Percentiles rank a stretch among this genome's conserved stretches.
phyloP scores from a whole-genome alignment of 53 echinoderm and acorn worm species.

The Antedon mediterranea region DNA sequence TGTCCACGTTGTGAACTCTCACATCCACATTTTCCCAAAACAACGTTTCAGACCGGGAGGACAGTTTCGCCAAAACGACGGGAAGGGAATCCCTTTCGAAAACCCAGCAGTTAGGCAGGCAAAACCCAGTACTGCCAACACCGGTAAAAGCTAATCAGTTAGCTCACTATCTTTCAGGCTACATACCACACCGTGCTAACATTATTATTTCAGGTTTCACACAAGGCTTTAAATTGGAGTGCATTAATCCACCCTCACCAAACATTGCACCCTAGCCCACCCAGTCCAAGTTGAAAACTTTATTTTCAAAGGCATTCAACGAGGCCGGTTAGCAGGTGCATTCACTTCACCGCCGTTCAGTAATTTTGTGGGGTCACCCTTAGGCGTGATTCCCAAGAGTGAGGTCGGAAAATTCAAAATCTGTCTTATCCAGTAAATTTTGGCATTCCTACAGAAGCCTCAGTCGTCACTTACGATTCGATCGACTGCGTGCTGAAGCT shows the following conservation, averaged over 20 bases:
- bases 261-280: neutral
- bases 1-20: neutral
- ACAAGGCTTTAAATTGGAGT: neutral
- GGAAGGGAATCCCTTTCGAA: neutral
- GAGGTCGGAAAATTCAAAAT: neutral
- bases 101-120: no score
- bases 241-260: neutral
- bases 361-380: neutral
- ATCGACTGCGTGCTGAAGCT: neutral
- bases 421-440: neutral
- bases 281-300: neutral
- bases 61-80: neutral
- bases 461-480: neutral
- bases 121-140: no score
- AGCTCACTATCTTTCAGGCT: neutral
- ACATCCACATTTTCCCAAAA: neutral
- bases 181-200: neutral
- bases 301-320: neutral
- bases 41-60: neutral
- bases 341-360: neutral
- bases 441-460: neutral
- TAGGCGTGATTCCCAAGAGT: neutral
- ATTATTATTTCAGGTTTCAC: neutral
- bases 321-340: neutral
- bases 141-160: neutral